Evolutionary conservation across 2,113 vertebrate genomes (phyloP).

Genomic region (Elanoides forficatus): DNA sequence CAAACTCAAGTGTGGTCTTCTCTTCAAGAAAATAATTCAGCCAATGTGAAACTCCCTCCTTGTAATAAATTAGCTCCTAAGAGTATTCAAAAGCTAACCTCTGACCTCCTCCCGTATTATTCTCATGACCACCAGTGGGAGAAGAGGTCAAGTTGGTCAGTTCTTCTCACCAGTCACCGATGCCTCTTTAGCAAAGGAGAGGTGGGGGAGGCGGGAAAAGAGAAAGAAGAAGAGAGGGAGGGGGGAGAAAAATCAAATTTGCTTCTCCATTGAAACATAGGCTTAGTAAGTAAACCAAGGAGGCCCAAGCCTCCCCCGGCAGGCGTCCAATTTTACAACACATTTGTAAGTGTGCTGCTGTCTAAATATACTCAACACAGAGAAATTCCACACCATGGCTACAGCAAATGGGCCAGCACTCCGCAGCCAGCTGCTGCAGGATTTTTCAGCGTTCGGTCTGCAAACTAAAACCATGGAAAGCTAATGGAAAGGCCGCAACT

Average conservation of each 20-base stretch:
- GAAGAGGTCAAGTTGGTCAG: constrained; percentile 67
- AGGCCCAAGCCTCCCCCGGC: constrained; percentile 43
- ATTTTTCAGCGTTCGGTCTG: neutral
- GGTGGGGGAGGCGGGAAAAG: neutral
- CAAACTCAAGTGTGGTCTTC: constrained; percentile 68
- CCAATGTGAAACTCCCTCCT: constrained; percentile 67
- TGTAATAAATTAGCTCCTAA: constrained; percentile 71
- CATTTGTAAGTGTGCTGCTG: constrained; percentile 70
- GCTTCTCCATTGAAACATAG: constrained; percentile 51
- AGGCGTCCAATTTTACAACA: constrained; percentile 56
- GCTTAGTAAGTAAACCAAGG: constrained; percentile 60
- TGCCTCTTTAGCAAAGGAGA: constrained; percentile 57
- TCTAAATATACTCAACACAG: constrained; percentile 67
- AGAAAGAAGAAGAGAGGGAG: constrained; percentile 15
- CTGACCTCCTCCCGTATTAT: constrained; percentile 41
- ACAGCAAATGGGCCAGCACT: constrained; percentile 17
- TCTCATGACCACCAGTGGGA: constrained; percentile 68
- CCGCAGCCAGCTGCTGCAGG: constrained; percentile 26
- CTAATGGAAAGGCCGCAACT: constrained; percentile 24
- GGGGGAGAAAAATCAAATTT: constrained; percentile 50
- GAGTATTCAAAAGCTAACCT: constrained; percentile 67
- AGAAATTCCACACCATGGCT: constrained; percentile 75
- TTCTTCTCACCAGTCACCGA: constrained; percentile 65
- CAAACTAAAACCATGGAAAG: constrained; percentile 9
- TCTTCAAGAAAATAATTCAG: constrained; percentile 65